Conservation (phyloP, 2,888 invertebrate species). For the Tortrix viridana region DNA sequence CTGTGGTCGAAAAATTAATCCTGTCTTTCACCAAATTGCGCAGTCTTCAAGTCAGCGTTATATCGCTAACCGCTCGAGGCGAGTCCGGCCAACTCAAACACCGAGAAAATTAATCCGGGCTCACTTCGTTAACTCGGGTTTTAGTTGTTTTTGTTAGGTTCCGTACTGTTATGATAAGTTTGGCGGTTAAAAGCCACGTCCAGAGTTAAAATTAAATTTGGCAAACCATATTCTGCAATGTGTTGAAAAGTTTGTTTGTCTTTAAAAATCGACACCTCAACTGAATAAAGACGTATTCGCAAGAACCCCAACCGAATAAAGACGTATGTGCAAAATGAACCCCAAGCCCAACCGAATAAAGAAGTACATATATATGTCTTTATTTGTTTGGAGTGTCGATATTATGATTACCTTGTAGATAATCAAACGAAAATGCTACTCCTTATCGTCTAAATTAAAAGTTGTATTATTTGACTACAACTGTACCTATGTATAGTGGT, state of each 20-base stretch:
- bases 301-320: too few species aligned
- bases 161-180: constrained; percentile 46
- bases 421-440: too few species aligned
- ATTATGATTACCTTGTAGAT: too few species aligned
- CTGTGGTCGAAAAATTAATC: not conserved
- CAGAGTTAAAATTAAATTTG: not conserved
- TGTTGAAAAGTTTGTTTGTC: not conserved
- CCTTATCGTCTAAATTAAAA: too few species aligned
- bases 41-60: constrained; percentile 16
- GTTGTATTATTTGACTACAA: too few species aligned
- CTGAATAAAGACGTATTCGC: too few species aligned
- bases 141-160: constrained; percentile 54
- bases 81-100: constrained; percentile 63
- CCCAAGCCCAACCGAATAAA: too few species aligned
- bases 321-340: too few species aligned
- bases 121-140: constrained; percentile 57
- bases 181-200: constrained; percentile 11
- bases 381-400: too few species aligned
- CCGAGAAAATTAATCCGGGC: constrained; percentile 62
- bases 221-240: not conserved
- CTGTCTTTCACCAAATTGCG: constrained; percentile 17
- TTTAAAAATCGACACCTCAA: not conserved
- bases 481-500: too few species aligned
- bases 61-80: constrained; percentile 50
- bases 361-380: too few species aligned